These are phyloP conservation scores for Chaunax sp. DNA, from an alignment of 2,797 vertebrate species.

Conservation along the genomic window DNA sequence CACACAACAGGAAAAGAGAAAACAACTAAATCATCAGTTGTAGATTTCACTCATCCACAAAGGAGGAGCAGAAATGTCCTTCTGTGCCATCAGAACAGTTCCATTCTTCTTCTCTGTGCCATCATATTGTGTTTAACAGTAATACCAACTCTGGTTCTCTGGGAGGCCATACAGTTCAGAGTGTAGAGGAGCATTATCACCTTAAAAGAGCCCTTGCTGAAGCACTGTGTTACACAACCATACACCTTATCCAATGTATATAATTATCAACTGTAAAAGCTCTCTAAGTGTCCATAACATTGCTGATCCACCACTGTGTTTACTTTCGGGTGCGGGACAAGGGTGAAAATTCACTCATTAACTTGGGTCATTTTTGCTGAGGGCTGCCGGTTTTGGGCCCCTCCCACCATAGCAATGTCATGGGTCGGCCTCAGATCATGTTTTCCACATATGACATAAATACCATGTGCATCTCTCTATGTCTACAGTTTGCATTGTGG, in stretches of 20 bases:
- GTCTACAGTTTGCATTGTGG: background rate
- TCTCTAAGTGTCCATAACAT: background rate
- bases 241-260: background rate
- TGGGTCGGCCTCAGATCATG: background rate
- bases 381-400: background rate
- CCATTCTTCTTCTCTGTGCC: background rate
- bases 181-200: background rate
- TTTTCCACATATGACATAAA: background rate
- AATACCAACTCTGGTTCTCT: background rate
- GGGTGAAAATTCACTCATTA: conserved; percentile 12
- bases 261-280: background rate
- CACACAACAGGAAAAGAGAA: background rate
- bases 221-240: conserved; percentile 4
- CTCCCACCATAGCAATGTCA: background rate
- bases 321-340: background rate
- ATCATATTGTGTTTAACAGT: background rate
- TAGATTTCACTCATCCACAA: background rate
- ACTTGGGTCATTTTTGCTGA: background rate
- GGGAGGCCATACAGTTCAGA: conserved; percentile 7
- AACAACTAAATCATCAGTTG: conserved; percentile 12
- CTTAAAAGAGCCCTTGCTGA: background rate
- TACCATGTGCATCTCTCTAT: background rate
- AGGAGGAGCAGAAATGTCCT: background rate
- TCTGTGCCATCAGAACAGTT: background rate
- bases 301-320: background rate